phyloP scores from a whole-genome alignment of 1,140 invertebrate genomes.

The Sycobia sp. region DNA sequence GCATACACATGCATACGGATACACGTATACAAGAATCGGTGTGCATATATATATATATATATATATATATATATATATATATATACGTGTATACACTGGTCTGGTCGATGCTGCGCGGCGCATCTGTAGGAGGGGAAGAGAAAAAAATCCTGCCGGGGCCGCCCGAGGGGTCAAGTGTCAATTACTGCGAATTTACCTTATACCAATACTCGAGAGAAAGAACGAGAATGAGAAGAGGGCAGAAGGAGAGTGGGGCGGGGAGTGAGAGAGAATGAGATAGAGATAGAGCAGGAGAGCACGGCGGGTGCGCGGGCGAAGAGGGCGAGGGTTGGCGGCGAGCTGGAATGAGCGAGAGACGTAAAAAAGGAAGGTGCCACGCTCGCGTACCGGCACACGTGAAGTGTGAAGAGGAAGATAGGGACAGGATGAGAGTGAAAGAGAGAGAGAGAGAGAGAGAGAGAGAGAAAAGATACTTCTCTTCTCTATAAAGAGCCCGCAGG shows the following conservation, averaged over 20 bases:
- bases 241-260: not conserved
- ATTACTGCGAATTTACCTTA: slow-evolving; percentile 35
- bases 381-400: no score
- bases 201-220: slow-evolving; percentile 15
- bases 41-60: no score
- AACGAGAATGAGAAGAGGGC: not conserved
- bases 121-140: no score
- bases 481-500: slow-evolving; percentile 9
- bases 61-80: no score
- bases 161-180: slow-evolving; percentile 33
- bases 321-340: no score
- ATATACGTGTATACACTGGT: no score
- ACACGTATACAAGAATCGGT: no score
- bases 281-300: not conserved
- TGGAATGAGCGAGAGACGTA: not conserved
- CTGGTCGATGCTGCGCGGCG: no score
- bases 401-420: slow-evolving; percentile 9
- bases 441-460: not conserved
- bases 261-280: not conserved
- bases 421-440: no score
- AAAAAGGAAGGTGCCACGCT: slow-evolving; percentile 2
- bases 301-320: no score
- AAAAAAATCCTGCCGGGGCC: slow-evolving; percentile 8
- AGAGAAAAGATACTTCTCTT: not conserved
- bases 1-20: no score